These are phyloP conservation scores for Neosilurus mollespiculum DNA, from an alignment of 2,797 vertebrate species.

Conservation along the genomic window DNA sequence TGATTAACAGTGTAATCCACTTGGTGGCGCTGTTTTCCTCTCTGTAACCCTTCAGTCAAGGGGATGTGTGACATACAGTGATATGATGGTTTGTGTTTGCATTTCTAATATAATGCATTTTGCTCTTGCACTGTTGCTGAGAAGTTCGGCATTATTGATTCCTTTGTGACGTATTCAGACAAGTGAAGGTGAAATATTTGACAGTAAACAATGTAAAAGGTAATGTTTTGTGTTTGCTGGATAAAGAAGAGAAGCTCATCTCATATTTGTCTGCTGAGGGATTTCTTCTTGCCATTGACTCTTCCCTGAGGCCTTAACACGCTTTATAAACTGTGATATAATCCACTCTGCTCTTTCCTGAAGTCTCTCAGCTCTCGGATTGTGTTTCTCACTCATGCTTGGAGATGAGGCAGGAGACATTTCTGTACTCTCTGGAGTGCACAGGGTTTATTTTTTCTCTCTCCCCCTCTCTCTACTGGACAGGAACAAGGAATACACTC, in stretches of 20 bases:
- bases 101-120: not conserved
- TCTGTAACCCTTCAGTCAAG: not conserved
- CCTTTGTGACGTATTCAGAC: not conserved
- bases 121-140: not conserved
- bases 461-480: not conserved
- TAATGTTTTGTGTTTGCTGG: not conserved
- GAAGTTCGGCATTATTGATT: too few species aligned
- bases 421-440: not conserved
- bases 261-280: not conserved
- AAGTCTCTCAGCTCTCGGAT: not conserved
- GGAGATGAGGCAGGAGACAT: constrained; percentile 8
- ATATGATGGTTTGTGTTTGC: not conserved
- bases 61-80: too few species aligned
- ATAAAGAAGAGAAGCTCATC: not conserved
- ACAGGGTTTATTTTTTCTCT: not conserved
- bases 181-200: not conserved
- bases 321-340: not conserved
- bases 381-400: not conserved
- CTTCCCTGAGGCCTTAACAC: not conserved
- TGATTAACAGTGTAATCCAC: constrained; percentile 19
- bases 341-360: not conserved
- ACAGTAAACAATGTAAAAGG: not conserved
- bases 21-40: constrained; percentile 46
- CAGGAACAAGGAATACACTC: not conserved
- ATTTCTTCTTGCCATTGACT: not conserved